A percentile compares a stretch with the other conserved stretches of the same genome.
Evolutionary conservation across 2,797 vertebrate genomes (phyloP).

Genomic region (Mallotus villosus): DNA sequence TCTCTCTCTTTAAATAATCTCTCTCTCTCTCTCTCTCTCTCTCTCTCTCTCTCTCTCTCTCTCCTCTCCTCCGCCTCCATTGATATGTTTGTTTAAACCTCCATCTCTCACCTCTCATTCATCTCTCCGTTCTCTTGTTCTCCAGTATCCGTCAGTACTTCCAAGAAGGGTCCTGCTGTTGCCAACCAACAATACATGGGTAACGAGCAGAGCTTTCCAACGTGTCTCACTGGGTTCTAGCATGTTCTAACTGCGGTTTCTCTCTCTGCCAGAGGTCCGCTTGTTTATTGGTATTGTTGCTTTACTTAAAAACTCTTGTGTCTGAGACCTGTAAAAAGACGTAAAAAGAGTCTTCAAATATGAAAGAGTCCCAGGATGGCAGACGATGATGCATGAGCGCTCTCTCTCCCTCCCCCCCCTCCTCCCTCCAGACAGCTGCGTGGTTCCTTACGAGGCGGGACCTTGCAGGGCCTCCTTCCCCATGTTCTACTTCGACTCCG

Average conservation of each 20-base stretch:
- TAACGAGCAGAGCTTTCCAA: background rate
- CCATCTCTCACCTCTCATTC: background rate
- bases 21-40: background rate
- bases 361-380: too few relatives aligned
- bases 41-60: background rate
- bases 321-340: too few relatives aligned
- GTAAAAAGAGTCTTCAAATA: too few relatives aligned
- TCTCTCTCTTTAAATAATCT: background rate
- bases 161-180: too few relatives aligned
- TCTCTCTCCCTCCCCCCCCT: too few relatives aligned
- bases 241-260: background rate
- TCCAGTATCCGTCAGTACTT: too few relatives aligned
- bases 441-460: slow-evolving; percentile 44
- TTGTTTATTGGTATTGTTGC: too few relatives aligned
- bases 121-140: too few relatives aligned
- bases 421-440: background rate
- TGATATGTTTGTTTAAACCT: background rate
- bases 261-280: background rate
- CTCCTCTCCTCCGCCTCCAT: background rate
- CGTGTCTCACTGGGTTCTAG: too few relatives aligned
- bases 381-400: too few relatives aligned
- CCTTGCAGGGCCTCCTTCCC: slow-evolving; percentile 73
- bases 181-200: too few relatives aligned
- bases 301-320: too few relatives aligned
- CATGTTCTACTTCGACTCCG: slow-evolving; percentile 70